Evolutionary conservation across 2,888 invertebrate genomes (phyloP).

Genomic region (Slavum lentiscoides): DNA sequence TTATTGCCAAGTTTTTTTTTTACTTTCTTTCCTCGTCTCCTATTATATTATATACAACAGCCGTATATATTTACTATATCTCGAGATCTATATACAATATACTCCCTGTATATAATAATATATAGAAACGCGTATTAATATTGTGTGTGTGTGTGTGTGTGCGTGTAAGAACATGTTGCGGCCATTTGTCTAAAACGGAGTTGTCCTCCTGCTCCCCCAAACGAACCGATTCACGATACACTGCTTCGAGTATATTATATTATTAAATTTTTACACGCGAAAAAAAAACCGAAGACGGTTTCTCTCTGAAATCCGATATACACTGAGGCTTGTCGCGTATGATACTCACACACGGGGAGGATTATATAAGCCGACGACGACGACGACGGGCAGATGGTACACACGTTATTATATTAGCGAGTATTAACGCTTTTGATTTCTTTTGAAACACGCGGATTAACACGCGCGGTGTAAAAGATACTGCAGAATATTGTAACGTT

Average conservation of each 20-base stretch:
- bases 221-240: too few species aligned
- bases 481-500: not conserved
- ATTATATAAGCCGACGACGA: too few species aligned
- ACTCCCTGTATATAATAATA: too few species aligned
- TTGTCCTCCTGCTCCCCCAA: not conserved
- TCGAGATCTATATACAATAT: not conserved
- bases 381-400: slow-evolving; percentile 17
- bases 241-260: too few species aligned
- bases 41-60: too few species aligned
- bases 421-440: slow-evolving; percentile 18
- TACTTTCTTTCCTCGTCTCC: not conserved
- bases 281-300: not conserved
- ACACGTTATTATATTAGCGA: slow-evolving; percentile 23
- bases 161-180: not conserved
- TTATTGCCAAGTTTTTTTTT: slow-evolving; percentile 15
- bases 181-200: slow-evolving; percentile 2
- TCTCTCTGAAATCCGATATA: slow-evolving; percentile 41
- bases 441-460: slow-evolving; percentile 27
- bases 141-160: too few species aligned
- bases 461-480: slow-evolving; percentile 13
- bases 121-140: too few species aligned
- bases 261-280: not conserved
- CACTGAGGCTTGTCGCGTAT: not conserved
- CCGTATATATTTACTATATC: not conserved
- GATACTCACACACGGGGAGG: not conserved